Evolutionary conservation across 2,797 vertebrate genomes (phyloP), one percentile per base, ranked within the genome.

Genomic region (Cynopterus sphinx): DNA sequence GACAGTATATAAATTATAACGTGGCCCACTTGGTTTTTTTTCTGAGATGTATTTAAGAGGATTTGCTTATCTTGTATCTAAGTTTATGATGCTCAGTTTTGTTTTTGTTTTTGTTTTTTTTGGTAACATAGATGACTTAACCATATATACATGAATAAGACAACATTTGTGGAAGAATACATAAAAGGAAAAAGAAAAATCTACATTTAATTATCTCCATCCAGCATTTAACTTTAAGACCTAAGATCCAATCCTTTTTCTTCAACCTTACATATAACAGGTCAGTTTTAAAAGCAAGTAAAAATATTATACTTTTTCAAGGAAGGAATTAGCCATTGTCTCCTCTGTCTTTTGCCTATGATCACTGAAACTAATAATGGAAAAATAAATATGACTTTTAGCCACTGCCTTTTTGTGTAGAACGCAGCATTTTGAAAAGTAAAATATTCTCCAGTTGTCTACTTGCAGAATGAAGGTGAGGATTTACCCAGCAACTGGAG

Each of bases 201-300:
- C 41, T 46, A 55, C 22, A 82, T 82, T 91, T 71, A 83, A 82
- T 70, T 79, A 5, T 61, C 26, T 79, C 61, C 1, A 71, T 75
- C 39, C 4, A 75, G 68, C 21, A 78, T 26, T 90, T 67, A 79
- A 87, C 17, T 49, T 2, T 41, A 5, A 94, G 31, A 88, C 15
- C 8, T 74, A 61, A 57, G 22, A 6, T 82, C 65, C 85, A 87
- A 93, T 49, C 3, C 26, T 82, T 77, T 68, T 78, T 86, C 51
- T 84, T 43, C 5, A 88, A 65, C 31, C 41, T 65, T 53, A 61
- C 4, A 53, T 41, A 8, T 11, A 95, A 91, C 43, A 8, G 4
- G n/a, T 87, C 22, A 24, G n/a, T 93, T 87, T 81, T 79, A 65
- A 85, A 93, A 61, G 33, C 53, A 95, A 85, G 55, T 70, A 57